Evolutionary conservation across 2,113 vertebrate species (phyloP).

Genomic region (Syrmaticus mikado): DNA sequence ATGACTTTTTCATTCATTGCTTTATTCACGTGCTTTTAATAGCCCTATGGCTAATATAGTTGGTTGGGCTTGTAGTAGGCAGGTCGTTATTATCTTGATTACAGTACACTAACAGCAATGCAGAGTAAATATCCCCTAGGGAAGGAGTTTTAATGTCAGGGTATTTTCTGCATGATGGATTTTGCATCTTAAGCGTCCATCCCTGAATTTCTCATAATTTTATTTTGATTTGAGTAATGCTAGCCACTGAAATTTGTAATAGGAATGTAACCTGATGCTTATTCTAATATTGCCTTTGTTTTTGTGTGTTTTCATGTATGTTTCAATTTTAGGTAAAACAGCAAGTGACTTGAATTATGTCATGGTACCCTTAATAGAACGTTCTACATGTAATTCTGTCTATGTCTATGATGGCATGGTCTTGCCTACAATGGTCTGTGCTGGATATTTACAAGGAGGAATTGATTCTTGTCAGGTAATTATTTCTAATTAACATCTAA

Average conservation of each 20-base stretch:
- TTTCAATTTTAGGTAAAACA: conserved; percentile 71
- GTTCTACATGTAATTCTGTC: conserved; percentile 73
- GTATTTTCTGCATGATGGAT: not conserved
- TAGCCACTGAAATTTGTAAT: not conserved
- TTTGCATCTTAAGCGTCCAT: not conserved
- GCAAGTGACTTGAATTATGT: conserved; percentile 80
- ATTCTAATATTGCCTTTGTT: not conserved
- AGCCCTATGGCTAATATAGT: not conserved
- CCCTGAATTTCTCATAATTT: not conserved
- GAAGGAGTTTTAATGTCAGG: not conserved
- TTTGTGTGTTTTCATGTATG: not conserved
- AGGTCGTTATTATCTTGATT: not conserved
- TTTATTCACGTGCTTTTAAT: not conserved
- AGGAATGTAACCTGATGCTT: rapidly evolving
- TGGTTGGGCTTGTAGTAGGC: not conserved
- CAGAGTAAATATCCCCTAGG: not conserved
- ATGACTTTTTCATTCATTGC: not conserved
- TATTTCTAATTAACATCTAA: not conserved
- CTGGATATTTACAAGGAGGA: conserved; percentile 82
- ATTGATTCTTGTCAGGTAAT: conserved; percentile 91
- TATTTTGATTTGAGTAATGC: not conserved
- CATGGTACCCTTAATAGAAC: conserved; percentile 80
- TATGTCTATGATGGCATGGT: conserved; percentile 75
- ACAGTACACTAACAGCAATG: not conserved
- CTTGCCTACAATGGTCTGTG: conserved; percentile 89